Conservation (phyloP, 2,888 invertebrate genomes). For the Nysson spinosus region DNA sequence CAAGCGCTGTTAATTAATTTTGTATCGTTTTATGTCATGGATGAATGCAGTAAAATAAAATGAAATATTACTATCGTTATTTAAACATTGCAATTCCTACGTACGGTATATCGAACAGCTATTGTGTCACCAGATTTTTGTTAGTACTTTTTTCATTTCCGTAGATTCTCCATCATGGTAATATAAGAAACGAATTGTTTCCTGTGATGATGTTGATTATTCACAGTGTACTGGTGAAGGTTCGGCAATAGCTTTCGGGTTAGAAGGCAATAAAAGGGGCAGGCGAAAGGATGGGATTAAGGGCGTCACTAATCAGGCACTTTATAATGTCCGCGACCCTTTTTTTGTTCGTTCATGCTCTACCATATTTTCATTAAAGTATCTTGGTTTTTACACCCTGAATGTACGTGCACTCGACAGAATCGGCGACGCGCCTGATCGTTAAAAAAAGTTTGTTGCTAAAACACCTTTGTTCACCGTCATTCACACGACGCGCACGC, state of each 20-base stretch:
- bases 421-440: constrained; percentile 50
- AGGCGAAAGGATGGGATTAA: constrained; percentile 61
- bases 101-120: constrained; percentile 5
- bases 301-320: constrained; percentile 76
- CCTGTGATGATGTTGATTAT: constrained; percentile 5
- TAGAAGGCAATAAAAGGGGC: constrained; percentile 46
- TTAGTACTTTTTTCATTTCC: too few relatives aligned
- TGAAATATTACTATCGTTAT: background rate
- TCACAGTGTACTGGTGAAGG: constrained; percentile 15
- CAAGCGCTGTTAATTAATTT: background rate
- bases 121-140: too few relatives aligned
- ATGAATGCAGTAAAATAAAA: too few relatives aligned
- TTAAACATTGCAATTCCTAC: background rate
- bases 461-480: constrained; percentile 46
- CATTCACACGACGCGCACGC: constrained; percentile 50
- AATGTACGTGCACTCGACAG: constrained; percentile 26
- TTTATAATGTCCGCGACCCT: constrained; percentile 72
- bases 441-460: constrained; percentile 41
- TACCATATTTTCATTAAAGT: constrained; percentile 28
- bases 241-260: constrained; percentile 13
- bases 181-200: constrained; percentile 21
- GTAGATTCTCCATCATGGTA: too few relatives aligned
- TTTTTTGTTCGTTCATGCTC: constrained; percentile 41
- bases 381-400: constrained; percentile 21
- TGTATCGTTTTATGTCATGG: background rate